phyloP scores from a whole-genome alignment of 2,113 vertebrate genomes.

The Nipponia nippon region DNA sequence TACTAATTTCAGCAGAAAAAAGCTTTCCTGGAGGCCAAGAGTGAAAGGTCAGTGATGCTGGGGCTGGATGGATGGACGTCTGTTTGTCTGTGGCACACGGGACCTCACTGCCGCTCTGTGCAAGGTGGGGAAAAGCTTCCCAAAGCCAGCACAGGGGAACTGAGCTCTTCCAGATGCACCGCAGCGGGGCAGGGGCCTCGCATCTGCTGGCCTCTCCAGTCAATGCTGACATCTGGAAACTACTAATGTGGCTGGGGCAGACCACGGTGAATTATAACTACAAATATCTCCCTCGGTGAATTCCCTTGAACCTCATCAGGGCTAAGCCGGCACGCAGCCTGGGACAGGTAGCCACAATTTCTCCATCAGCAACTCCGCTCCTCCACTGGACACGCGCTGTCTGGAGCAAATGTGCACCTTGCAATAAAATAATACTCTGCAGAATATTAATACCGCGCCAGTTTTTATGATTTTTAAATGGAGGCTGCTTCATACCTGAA shows the following conservation, averaged over 20 bases:
- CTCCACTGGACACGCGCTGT: fast-evolving
- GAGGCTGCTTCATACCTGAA: not conserved
- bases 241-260: not conserved
- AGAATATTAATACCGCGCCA: not conserved
- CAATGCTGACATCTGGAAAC: not conserved
- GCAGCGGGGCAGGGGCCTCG: not conserved
- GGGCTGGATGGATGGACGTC: fast-evolving
- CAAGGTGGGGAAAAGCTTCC: not conserved
- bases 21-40: not conserved
- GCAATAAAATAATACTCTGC: not conserved
- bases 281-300: not conserved
- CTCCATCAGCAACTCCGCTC: not conserved
- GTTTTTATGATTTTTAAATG: not conserved
- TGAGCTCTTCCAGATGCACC: not conserved
- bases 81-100: not conserved
- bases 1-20: not conserved
- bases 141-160: not conserved
- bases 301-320: not conserved
- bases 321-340: not conserved
- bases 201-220: not conserved
- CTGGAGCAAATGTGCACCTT: not conserved
- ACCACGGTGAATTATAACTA: not conserved
- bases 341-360: not conserved
- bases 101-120: not conserved
- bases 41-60: not conserved